Evolutionary conservation across 2,113 vertebrate genomes (phyloP).

Genomic region (Promerops cafer): DNA sequence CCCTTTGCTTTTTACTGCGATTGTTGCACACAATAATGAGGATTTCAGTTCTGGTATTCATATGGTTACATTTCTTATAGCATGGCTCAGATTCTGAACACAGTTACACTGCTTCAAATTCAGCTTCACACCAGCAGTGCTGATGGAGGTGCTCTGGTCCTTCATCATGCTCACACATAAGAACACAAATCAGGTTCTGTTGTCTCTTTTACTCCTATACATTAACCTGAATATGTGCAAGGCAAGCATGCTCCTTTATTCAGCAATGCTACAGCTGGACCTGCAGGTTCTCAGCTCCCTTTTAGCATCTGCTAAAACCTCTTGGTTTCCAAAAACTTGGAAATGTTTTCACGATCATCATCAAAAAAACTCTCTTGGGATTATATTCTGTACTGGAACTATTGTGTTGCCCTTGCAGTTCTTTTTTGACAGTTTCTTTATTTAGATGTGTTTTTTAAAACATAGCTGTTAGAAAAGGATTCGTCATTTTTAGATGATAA

Average conservation of each 20-base stretch:
- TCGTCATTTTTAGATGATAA: neutral
- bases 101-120: neutral
- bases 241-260: neutral
- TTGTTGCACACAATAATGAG: neutral
- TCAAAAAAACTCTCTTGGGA: neutral
- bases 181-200: neutral
- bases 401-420: neutral
- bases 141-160: neutral
- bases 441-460: neutral
- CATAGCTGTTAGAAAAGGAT: neutral
- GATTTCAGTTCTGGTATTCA: neutral
- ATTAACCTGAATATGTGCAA: neutral
- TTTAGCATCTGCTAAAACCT: neutral
- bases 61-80: neutral
- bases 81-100: neutral
- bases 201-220: neutral
- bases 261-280: neutral
- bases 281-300: neutral
- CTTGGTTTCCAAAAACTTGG: neutral
- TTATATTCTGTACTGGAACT: neutral
- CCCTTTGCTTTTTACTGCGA: neutral
- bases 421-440: neutral
- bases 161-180: neutral
- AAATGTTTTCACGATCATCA: fast-evolving
- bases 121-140: fast-evolving